Evolutionary conservation across 2,888 invertebrate species (phyloP), one percentile per base, ranked within the genome.

Genomic region (Artemia sinica): DNA sequence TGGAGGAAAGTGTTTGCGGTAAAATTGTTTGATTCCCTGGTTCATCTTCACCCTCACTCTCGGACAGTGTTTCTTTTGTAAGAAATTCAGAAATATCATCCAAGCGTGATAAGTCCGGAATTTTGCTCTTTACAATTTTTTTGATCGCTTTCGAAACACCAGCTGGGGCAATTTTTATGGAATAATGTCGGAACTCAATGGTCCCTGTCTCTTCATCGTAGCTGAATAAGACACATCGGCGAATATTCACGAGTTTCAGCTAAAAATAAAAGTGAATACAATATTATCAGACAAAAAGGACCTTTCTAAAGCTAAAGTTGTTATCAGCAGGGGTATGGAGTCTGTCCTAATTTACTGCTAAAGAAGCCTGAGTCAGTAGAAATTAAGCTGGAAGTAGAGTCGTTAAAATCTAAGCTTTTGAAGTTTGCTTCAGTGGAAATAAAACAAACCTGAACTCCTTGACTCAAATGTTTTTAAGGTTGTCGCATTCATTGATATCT

Each of bases 111-210:
- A 98, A 80, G 80, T 97, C 89, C 0, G 97, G 97, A 71, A 98
- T 84, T 81, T 89, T 92, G 49, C 89, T 88, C 78, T 87, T 86
- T 49, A 94, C 85, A 72, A 98, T 82, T 80, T 96, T 97, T 77
- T 95, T 94, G 0, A 96, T 88, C 14, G 91, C 88, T 76, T 84
- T 88, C 63, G 91, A 90, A 52, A 97, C 80, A 18, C 96, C 97
- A 0, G 90, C 87, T 0, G 97, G 95, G 8, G 87, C 86, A 12
- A 91, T 86, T 79, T 89, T 87, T 73, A 98, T 89, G n/a, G 89
- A 87, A 77, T 93, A 98, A 78, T 98, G 97, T 65, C 97, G 82
- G 77, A 97, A 86, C 75, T 96, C 95, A 68, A 98, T 86, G 1
- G 86, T 78, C 75, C 91, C 90, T 7, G 88, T 88, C 2, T 86